Percentiles rank a stretch among this genome's conserved stretches.
Evolutionary conservation across 2,113 vertebrate species (phyloP).

Genomic region (Menura novaehollandiae): DNA sequence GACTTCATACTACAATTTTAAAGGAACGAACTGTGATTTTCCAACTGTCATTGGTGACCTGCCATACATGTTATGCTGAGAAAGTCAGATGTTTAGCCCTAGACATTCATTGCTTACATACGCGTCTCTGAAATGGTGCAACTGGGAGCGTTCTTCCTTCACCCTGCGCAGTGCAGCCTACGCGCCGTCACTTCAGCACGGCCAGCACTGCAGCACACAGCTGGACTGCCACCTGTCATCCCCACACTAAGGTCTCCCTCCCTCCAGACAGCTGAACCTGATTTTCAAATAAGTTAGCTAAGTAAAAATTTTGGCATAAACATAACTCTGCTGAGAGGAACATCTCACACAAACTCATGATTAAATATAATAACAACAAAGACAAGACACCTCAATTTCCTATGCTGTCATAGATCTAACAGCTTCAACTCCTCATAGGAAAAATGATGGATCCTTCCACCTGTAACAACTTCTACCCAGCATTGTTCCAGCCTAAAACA

Average conservation of each 20-base stretch:
- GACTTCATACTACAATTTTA: not conserved
- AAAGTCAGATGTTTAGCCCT: not conserved
- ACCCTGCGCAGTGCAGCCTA: not conserved
- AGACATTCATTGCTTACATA: not conserved
- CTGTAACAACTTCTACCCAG: not conserved
- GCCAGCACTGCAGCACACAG: not conserved
- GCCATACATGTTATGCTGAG: not conserved
- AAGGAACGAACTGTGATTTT: not conserved
- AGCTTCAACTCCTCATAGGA: not conserved
- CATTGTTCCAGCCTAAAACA: not conserved
- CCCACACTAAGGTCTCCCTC: not conserved
- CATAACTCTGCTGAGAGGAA: not conserved
- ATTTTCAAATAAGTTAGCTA: not conserved
- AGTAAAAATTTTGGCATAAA: not conserved
- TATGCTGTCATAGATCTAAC: not conserved
- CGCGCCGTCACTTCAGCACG: not conserved
- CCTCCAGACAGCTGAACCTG: not conserved
- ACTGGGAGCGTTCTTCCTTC: not conserved
- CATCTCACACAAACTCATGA: not conserved
- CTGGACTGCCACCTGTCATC: not conserved
- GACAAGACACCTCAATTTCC: not conserved
- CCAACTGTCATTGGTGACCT: not conserved
- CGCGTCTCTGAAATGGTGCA: not conserved
- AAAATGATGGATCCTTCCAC: not conserved
- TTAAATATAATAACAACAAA: not conserved